Base-by-base conservation (phyloP, 1,140 invertebrate species). In the Frieseomelitta varia region DNA sequence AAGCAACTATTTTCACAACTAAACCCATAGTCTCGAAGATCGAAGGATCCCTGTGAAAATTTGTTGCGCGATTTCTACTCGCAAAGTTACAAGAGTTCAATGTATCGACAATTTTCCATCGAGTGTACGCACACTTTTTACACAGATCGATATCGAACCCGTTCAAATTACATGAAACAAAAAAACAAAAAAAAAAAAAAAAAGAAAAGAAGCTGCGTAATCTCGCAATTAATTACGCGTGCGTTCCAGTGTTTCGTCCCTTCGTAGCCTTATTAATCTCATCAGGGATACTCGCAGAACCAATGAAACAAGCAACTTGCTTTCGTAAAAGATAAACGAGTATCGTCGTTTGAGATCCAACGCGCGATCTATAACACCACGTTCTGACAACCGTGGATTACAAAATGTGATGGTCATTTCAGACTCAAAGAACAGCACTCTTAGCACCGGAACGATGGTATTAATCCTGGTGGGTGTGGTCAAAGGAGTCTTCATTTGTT, bases 401-500 rank as follows among this genome's bases (percentile, higher is more conserved):
- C 79, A 88, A 82, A 85, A 76, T 90, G 87, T 56, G 82, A 88
- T 93, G 91, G 84, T 93, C 88, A 74, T 94, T 94, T 94, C 97
- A 97, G 97, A 96, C 94, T 94, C 95, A 93, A 95, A 96, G 93
- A 96, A 96, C 93, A 96, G 97, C 95, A 97, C 97, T 95, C 96
- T 98, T 95, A 98, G 97, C 96, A 98, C 98, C 91, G 96, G 97
- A 94, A 96, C 96, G 93, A 97, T 99, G 97, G 98, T 99, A 94
- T 96, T 98, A 95, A 97, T 98, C 95, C 97, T 99, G 96, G 97
- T 98, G 93, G 96, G 97, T 94, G 98, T 98, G 94, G 97, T 98
- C 94, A 98, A 97, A 93, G 96, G 96, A 94, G 97, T 99, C 96
- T 98, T 99, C 97, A 97, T 98, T 96, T 97, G 97, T 96, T 98